Evolutionary conservation across 2,797 vertebrate species (phyloP), one percentile per base, ranked within the genome.

Genomic region (Xiphorhynchus erythropygius): DNA sequence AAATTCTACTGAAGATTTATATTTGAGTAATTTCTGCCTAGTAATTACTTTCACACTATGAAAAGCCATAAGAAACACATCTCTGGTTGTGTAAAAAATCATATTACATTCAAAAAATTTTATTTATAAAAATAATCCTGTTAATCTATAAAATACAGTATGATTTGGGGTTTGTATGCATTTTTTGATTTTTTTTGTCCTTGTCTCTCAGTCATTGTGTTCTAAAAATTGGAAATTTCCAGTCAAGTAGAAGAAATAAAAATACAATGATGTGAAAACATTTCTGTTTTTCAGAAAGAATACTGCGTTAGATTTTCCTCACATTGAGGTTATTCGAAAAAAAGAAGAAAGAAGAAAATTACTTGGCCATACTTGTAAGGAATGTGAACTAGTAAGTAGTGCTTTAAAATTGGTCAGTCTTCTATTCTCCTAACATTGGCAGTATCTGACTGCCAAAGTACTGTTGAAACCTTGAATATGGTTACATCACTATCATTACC

Each of bases 271-370:
- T n/a, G 25, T 63, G 50, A 74, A 79, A 92, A 68, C 9, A 7
- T 19, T 56, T 75, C 76, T 96, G 25, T 81, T 82, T 96, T 96
- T 55, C 77, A 98, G 95, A 91, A 97, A 97, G 57, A 98, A 93
- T 32, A 94, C 97, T 18, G 75, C 98, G 12, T 79, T 97, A 95
- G 97, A 97, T 96, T 99, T 99, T 96, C 99, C 99, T 97, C 98
- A 99, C 62, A 97, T 99, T 98, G 99, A 98, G 44, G 98, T 99
- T 19, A 92, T 99, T 94, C 98, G 99, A 60, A 99, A 99, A 96
- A 99, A 99, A 96, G 99, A 99, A 32, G 99, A 99, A 93, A 98
- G 99, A 94, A 98, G 98, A 84, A 99, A 99, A 93, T 97, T 99
- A 91, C 98, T 98, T 91, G 99, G 99, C 60, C 98, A 99, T 27